Base-by-base conservation (phyloP, 2,113 vertebrate species). In the Oncorhynchus nerka region DNA sequence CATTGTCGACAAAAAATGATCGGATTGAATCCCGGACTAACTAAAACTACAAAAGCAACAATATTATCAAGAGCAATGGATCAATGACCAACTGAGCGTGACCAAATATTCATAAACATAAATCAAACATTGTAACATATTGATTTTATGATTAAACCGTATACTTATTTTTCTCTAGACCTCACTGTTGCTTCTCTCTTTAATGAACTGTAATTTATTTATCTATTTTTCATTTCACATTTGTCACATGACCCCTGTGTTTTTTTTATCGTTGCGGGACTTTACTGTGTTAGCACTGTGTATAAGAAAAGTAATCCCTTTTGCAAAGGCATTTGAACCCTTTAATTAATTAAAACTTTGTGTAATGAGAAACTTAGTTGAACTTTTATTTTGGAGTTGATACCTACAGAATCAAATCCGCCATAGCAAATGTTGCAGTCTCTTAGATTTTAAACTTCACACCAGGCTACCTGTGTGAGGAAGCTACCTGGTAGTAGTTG, bases 271-370 rank as follows among this genome's bases (percentile, higher is more conserved):
- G 86, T 83, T 59, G 81, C 81, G 74, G 66, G 86, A 77, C 24
- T 67, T 75, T 85, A 83, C 83, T 79, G 88, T 93, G 84, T 90
- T 90, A 89, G 86, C 75, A 84, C 74, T 83, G 80, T 87, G 82
- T 87, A 86, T 45, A 45, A 11, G 39, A 45, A 82, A 70, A 84
- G 88, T 93, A 84, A 90, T 91, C 90, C 91, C 84, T 89, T 93
- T 91, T 87, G 90, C 91, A 88, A 89, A 88, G 85, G 86, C 88
- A 88, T 88, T 91, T 88, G 86, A 91, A 87, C 90, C 92, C 90
- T 93, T 92, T 92, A 92, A 92, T 85, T 84, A 92, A 92, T 91
- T 88, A 80, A 90, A 92, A 83, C n/a, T 81, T 76, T 88, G 81
- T 86, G 86, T 78, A 75, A 85, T 67, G 86, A 75, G 74, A 80